Percentiles rank a stretch among this genome's conserved stretches.
phyloP scores from a whole-genome alignment of 2,113 vertebrate species.

The Deroptyus accipitrinus region DNA sequence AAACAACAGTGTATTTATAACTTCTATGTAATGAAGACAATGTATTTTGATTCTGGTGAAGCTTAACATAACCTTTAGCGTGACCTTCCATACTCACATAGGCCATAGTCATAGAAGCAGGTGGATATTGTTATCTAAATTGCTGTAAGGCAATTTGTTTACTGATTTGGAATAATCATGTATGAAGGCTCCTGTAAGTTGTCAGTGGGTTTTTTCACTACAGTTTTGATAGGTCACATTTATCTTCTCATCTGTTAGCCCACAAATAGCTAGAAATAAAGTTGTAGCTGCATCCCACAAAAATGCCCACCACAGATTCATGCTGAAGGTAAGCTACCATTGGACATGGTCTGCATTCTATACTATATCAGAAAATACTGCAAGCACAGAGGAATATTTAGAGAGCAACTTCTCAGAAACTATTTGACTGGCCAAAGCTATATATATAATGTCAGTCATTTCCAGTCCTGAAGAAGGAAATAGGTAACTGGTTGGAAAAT shows the following conservation, averaged over 20 bases:
- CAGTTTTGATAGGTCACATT: neutral
- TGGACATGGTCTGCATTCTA: neutral
- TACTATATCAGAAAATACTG: neutral
- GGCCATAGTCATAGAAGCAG: neutral
- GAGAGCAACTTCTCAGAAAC: neutral
- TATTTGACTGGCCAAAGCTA: neutral
- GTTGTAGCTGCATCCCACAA: neutral
- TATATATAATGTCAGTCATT: neutral
- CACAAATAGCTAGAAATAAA: neutral
- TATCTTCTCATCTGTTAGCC: neutral
- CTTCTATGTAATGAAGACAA: neutral
- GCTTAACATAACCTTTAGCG: neutral
- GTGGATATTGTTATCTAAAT: neutral
- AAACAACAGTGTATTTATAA: neutral
- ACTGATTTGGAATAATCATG: neutral
- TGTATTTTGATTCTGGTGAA: neutral
- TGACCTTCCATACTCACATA: neutral
- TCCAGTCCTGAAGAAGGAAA: neutral
- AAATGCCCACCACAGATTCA: neutral
- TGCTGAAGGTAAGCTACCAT: neutral
- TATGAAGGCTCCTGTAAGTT: constrained; percentile 5
- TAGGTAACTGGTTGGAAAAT: neutral
- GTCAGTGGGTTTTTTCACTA: neutral
- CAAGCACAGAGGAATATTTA: neutral
- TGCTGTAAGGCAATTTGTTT: neutral